Evolutionary conservation across 2,113 vertebrate species (phyloP), one percentile per base, ranked within the genome.

Genomic region (Cheirogaleus medius): DNA sequence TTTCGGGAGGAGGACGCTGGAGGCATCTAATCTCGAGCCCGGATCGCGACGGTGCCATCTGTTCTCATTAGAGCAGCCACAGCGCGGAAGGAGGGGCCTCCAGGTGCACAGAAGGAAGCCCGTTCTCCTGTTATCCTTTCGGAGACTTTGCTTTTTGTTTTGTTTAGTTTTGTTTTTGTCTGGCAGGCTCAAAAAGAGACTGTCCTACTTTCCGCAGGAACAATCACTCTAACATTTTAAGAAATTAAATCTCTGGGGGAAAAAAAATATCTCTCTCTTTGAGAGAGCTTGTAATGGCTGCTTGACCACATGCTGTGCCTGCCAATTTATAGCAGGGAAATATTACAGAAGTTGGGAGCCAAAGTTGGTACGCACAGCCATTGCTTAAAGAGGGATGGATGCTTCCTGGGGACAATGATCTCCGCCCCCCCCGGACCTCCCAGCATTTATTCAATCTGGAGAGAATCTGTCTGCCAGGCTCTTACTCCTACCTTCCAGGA

Each of bases 171-270:
- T 94, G 91, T 94, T 97, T 98, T 91, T 87, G 91, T 96, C 95
- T 97, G 96, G 83, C 78, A 91, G 78, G 69, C 90, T 95, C 91
- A 89, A 87, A 97, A 90, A 91, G 69, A 94, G 74, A 47, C 94
- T 97, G 95, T 95, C 94, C 94, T 98, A 95, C 95, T 98, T 98
- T 97, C 54, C 25, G 44, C n/a, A 7, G 63, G 94, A 96, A 92
- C 44, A 90, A 77, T 90, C 14, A 49, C 64, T 93, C 76, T 60
- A 84, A 90, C 68, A 66, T 85, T 97, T 96, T 94, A 95, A 96
- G 97, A 96, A 97, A 97, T 97, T 96, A 98, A 97, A 42, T 98
- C 93, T 85, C 74, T 15, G 78, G 95, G 85, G 85, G 89, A 60
- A 14, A 64, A 82, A 73, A 83, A 87, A 87, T 82, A 90, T 81